Conservation (phyloP, 2,888 invertebrate genomes). For the Esperia sulphurella region DNA sequence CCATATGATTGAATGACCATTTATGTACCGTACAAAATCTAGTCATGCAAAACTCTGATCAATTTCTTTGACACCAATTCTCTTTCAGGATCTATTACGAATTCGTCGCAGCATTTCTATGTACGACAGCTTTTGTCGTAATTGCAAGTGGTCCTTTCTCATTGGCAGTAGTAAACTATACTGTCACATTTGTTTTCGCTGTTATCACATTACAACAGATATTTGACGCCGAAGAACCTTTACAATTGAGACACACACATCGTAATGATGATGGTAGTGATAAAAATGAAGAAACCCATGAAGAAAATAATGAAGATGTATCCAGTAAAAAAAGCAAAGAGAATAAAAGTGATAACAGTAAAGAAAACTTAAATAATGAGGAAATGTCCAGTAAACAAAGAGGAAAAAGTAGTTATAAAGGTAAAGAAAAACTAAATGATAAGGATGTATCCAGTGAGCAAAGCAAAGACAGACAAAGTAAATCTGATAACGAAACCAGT, state of each 20-base stretch:
- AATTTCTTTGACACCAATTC: slow-evolving; percentile 9
- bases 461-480: neutral
- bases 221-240: slow-evolving; percentile 36
- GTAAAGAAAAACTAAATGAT: slow-evolving; percentile 7
- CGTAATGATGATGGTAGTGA: slow-evolving; percentile 8
- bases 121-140: slow-evolving; percentile 73
- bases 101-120: slow-evolving; percentile 64
- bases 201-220: slow-evolving; percentile 80
- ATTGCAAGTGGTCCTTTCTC: slow-evolving; percentile 81
- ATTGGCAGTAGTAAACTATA: slow-evolving; percentile 79
- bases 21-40: too few species aligned
- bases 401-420: neutral
- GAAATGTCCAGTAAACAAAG: neutral
- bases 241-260: neutral
- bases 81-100: slow-evolving; percentile 71
- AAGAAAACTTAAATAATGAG: neutral
- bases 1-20: too few species aligned
- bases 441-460: slow-evolving; percentile 10
- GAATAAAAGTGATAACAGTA: too few species aligned
- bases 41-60: neutral
- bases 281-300: slow-evolving; percentile 8
- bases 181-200: slow-evolving; percentile 75
- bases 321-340: neutral
- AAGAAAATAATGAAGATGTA: slow-evolving; percentile 11
- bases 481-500: neutral